phyloP scores from a whole-genome alignment of 2,797 vertebrate species.

The Cossypha polioptera region DNA sequence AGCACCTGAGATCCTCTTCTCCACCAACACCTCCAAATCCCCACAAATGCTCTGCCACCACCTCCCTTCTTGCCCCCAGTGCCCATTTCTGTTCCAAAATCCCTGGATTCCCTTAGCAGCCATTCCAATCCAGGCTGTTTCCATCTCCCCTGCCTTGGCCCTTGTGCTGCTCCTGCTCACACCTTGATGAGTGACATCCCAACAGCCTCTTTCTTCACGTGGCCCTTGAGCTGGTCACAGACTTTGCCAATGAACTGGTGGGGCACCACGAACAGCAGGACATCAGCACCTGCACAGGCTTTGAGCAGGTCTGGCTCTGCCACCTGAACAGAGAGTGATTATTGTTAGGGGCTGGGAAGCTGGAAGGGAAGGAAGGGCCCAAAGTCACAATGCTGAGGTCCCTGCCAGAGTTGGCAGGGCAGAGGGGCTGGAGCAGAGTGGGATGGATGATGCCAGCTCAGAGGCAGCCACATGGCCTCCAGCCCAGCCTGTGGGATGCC shows the following conservation, averaged over 20 bases:
- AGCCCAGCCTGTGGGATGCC: neutral
- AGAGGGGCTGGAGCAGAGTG: neutral
- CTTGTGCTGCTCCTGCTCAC: neutral
- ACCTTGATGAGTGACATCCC: conserved; percentile 98
- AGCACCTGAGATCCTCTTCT: neutral
- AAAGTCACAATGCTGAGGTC: fast-evolving
- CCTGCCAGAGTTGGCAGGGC: neutral
- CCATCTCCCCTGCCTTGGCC: neutral
- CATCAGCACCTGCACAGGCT: conserved; percentile 85
- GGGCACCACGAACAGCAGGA: conserved; percentile 94
- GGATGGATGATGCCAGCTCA: fast-evolving
- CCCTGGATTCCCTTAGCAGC: neutral
- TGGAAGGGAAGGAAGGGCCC: neutral
- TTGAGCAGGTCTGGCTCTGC: conserved; percentile 90
- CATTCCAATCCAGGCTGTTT: neutral
- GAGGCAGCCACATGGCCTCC: neutral
- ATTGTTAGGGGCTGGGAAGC: neutral
- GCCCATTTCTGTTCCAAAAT: neutral
- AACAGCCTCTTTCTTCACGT: conserved; percentile 85
- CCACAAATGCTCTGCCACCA: fast-evolving
- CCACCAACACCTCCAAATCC: neutral
- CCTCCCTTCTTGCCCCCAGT: neutral
- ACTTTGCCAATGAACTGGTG: conserved; percentile 91
- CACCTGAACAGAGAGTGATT: conserved; percentile 70
- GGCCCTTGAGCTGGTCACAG: conserved; percentile 91